Conservation (phyloP, 2,113 vertebrate species). For the Gymnarchus niloticus region DNA sequence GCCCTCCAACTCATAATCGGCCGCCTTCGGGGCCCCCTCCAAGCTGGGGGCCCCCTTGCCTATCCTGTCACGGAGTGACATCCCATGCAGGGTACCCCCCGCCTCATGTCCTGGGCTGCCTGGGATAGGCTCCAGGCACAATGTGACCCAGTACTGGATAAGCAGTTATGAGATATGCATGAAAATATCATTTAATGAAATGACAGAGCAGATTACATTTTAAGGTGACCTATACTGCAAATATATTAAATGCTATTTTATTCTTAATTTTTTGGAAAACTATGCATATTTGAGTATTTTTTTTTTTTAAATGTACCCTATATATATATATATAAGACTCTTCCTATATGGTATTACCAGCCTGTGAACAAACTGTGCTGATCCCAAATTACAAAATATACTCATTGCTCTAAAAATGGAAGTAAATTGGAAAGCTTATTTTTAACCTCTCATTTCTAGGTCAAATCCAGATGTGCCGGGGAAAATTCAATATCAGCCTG, state of each 20-base stretch:
- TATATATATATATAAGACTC: no score
- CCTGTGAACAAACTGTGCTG: neutral
- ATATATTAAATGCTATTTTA: neutral
- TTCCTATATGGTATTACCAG: neutral
- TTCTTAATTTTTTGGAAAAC: neutral
- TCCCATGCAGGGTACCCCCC: neutral
- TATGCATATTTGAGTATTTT: neutral
- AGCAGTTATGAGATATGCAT: neutral
- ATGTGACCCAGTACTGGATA: neutral
- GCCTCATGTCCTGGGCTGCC: neutral
- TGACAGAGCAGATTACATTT: neutral
- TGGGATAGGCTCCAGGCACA: neutral
- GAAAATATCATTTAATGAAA: neutral
- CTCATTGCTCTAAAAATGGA: constrained; percentile 13
- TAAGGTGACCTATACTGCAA: constrained; percentile 3
- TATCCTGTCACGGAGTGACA: neutral
- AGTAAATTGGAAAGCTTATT: neutral
- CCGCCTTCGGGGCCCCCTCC: no score
- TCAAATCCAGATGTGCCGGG: neutral
- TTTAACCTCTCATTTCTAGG: constrained; percentile 8
- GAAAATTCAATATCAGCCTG: neutral
- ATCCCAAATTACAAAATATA: neutral
- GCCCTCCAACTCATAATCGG: no score
- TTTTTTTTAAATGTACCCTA: no score
- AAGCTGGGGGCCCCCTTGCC: no score